Base-by-base conservation (phyloP, 2,888 invertebrate species). In the Asteroscopus sphinx region DNA sequence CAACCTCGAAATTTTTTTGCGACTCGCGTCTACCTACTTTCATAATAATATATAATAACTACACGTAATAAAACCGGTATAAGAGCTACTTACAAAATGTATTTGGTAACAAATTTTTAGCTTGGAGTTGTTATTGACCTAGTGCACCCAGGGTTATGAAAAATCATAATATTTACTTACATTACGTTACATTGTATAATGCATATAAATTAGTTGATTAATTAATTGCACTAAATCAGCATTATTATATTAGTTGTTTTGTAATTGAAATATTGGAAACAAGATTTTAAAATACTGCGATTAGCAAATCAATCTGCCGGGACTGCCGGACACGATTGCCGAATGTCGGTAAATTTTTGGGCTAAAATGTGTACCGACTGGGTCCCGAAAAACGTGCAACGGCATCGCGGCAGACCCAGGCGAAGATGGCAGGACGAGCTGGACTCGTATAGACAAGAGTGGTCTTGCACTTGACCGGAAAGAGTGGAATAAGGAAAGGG, bases 61-160 rank as follows among this genome's bases (percentile, higher is more conserved):
- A 16, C 9, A 35, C 49, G 21, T 66, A 48, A 60, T 25, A 6
- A 47, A 52, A 52, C 46, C 6, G 15, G 37, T 52, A 39, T 41
- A 30, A 12, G 11, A 39, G 17, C 15, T 17, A 36, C 32, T 56
- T 56, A 36, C 26, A 40, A 57, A 28, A 52, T 33, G 2, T 44
- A 51, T 49, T 40, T 46, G n/a, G 63, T 13, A 63, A 54, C 16
- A 25, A 15, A 15, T 15, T 35, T 17, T 49, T 40, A 35, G 15
- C 35, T 25, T 26, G 12, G 16, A 46, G 48, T 15, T 53, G 53
- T 15, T 63, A 49, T 59, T 63, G 58, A 56, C 63, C 59, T 56
- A 59, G 32, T 67, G 41, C 12, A 35, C 51, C 41, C 41, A 52
- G 6, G 3, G 51, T 51, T 36, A 9, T 21, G 45, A 2, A 40